Evolutionary conservation across 2,888 invertebrate species (phyloP).

Genomic region (Choreutis nemorana): DNA sequence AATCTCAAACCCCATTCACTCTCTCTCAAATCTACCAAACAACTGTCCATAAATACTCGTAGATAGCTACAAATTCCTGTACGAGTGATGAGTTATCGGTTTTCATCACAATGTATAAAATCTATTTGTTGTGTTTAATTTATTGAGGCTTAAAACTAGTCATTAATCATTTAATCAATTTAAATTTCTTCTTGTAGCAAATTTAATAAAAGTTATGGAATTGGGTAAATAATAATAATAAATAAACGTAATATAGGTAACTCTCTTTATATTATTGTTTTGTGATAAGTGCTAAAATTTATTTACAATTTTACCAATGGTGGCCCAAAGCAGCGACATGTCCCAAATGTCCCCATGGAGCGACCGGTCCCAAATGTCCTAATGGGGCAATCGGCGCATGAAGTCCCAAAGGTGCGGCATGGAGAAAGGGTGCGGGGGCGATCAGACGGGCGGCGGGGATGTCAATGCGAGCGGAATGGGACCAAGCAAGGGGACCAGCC

Average conservation of each 20-base stretch:
- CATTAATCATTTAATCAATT: no score
- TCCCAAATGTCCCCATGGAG: constrained; percentile 15
- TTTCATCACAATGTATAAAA: no score
- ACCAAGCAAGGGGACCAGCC: constrained; percentile 24
- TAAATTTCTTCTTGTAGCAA: no score
- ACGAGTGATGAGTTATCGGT: no score
- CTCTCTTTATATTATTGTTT: constrained; percentile 50
- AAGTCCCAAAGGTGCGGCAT: constrained; percentile 5
- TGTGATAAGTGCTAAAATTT: constrained; percentile 9
- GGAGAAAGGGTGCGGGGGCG: constrained; percentile 18
- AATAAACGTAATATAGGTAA: constrained; percentile 23
- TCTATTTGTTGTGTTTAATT: no score
- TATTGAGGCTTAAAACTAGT: no score
- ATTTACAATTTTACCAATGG: constrained; percentile 27
- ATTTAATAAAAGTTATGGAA: no score
- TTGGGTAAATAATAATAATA: constrained; percentile 1
- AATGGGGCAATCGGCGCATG: constrained; percentile 8
- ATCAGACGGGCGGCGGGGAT: constrained; percentile 22
- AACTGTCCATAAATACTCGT: no score
- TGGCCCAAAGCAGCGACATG: constrained; percentile 20
- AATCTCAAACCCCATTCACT: no score
- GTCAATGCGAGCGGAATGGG: constrained; percentile 26
- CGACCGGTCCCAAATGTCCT: constrained; percentile 14
- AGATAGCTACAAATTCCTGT: no score
- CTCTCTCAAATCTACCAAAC: no score